Base-by-base conservation (phyloP, 2,113 vertebrate genomes). In the Archilochus colubris region DNA sequence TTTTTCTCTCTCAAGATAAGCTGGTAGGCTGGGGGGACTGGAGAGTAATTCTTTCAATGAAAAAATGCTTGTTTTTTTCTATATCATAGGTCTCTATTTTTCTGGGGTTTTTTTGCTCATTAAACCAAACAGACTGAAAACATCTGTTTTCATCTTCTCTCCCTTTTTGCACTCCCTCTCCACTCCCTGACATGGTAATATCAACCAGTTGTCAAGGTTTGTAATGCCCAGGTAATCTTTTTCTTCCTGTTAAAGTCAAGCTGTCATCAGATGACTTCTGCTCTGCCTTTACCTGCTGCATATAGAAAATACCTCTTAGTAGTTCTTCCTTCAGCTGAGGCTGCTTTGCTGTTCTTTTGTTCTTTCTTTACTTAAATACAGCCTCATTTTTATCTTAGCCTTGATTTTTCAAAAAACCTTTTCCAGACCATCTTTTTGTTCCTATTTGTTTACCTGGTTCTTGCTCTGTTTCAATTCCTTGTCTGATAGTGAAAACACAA, bases 31-130 rank as follows among this genome's bases (percentile, higher is more conserved):
- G 20, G 10, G 27, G 85, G 16, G 31, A 70, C 58, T 48, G 70
- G 18, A 73, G 33, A 61, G 24, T 59, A 74, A 54, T 67, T 83
- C 31, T 58, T 89, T 22, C 13, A 28, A 10, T 63, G 43, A 69
- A 43, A 62, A 85, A 94, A 72, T 36, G 7, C 27, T 85, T 82
- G 15, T 51, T 87, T 86, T 40, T 87, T 86, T 67, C 81, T 82
- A 15, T 89, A 70, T 55, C 33, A 64, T 11, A 80, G 36, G 4
- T 77, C 17, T 62, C 48, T 54, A 7, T 76, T 54, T n/a, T 79
- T 85, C 54, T 76, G 48, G 5, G 5, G 73, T 21, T 91, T 83
- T 83, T 89, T 69, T 20, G 3, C n/a, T 74, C 55, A 67, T 70
- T 84, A 59, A 72, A 73, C 78, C 33, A 91, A 93, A 72, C 25